Percentiles rank a stretch among this genome's conserved stretches.
Conservation (phyloP, 2,113 vertebrate species). For the Gobiocypris rarus region DNA sequence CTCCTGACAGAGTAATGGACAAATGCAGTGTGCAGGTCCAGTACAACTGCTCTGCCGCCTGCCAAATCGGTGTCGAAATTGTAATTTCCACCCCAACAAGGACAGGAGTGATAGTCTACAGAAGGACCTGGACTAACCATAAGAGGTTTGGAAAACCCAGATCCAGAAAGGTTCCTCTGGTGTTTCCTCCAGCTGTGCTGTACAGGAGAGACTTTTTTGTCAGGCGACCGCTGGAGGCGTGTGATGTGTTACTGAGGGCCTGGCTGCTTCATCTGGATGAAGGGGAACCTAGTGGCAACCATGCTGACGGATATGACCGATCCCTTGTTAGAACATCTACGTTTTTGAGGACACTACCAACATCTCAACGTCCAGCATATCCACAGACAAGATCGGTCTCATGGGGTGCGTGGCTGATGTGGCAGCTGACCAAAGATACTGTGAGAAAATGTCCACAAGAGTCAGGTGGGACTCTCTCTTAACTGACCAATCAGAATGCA, state of each 20-base stretch:
- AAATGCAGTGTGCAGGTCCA: conserved; percentile 78
- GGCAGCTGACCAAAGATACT: conserved; percentile 77
- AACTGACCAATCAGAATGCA: background rate
- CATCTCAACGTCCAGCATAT: conserved; percentile 78
- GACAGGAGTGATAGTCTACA: conserved; percentile 81
- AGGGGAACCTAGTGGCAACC: conserved; percentile 49
- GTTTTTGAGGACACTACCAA: conserved; percentile 75
- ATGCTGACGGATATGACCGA: conserved; percentile 64
- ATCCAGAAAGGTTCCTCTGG: conserved; percentile 77
- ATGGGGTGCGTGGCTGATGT: conserved; percentile 83
- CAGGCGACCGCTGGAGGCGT: conserved; percentile 74
- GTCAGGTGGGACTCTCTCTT: conserved; percentile 76
- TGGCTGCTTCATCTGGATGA: conserved; percentile 77
- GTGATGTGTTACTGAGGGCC: conserved; percentile 80
- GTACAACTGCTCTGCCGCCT: conserved; percentile 85
- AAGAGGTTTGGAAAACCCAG: conserved; percentile 67
- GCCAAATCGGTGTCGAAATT: conserved; percentile 81
- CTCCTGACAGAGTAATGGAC: conserved; percentile 78
- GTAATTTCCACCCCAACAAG: conserved; percentile 80
- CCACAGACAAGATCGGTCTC: conserved; percentile 80
- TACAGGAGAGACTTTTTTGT: conserved; percentile 81
- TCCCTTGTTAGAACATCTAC: conserved; percentile 76
- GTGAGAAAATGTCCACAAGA: conserved; percentile 82
- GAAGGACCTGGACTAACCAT: conserved; percentile 82
- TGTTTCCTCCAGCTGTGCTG: conserved; percentile 82